These are phyloP conservation scores for Nephrotoma guestfalica DNA, from an alignment of 2,888 invertebrate species.

Conservation along the genomic window DNA sequence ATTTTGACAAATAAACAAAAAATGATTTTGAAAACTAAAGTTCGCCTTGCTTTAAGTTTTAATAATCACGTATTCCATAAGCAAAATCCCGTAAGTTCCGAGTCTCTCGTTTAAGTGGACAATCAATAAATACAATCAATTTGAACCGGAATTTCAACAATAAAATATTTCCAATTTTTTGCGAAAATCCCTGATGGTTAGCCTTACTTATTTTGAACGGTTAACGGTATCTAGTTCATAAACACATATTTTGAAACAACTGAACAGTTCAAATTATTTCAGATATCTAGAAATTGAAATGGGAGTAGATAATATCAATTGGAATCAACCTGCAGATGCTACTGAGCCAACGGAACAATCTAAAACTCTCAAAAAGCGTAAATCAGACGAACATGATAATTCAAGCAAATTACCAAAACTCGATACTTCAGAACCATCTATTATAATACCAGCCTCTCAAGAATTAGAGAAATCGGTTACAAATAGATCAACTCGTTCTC, in stretches of 20 bases:
- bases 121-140: no score
- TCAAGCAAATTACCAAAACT: not conserved
- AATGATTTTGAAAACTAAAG: no score
- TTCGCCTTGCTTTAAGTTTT: no score
- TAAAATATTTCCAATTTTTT: no score
- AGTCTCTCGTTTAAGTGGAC: no score
- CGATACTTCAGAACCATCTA: not conserved
- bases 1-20: no score
- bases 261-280: not conserved
- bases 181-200: no score
- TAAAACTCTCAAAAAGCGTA: not conserved
- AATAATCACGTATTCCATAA: no score
- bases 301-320: conserved; percentile 53
- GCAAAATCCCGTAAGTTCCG: no score
- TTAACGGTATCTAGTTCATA: no score
- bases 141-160: no score
- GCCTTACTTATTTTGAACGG: no score
- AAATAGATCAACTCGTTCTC: not conserved
- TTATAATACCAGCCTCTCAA: not conserved
- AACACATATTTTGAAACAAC: conserved; percentile 24
- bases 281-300: conserved; percentile 51
- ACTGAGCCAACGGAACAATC: not conserved
- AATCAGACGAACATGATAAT: not conserved
- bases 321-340: conserved; percentile 33
- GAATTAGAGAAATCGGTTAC: not conserved